Base-by-base conservation (phyloP, 2,797 vertebrate species). In the Poliocrania exsul region DNA sequence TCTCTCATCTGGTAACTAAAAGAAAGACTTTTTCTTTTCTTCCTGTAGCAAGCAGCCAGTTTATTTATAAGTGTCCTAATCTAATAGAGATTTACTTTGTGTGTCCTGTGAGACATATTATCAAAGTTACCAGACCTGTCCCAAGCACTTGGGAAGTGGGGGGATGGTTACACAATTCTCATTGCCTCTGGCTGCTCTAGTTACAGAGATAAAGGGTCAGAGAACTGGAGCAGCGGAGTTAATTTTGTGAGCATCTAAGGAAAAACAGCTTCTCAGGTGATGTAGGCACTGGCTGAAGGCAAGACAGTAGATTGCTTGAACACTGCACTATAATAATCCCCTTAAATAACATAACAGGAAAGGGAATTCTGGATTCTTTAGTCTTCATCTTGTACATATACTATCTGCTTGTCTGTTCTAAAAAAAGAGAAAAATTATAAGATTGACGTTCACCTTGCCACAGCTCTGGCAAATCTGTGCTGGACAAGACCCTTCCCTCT, bases 161-260 rank as follows among this genome's bases (percentile, higher is more conserved):
- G 87, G 88, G 87, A 79, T 84, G 73, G 93, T 96, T 96, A 93
- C 93, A 94, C 94, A 96, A 96, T 94, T 95, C 87, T 92, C 95
- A 96, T 93, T 94, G 95, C 95, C 89, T 86, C 91, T 15, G 49
- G 93, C 92, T 96, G 93, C 60, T 92, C 95, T 51, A 96, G 81
- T 92, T 97, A 79, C 4, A 84, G 78, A 95, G 93, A 96, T 90
- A 95, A 92, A 93, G 87, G 95, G 94, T 95, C 92, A 93, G 73
- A 94, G 92, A 96, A 97, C 54, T 96, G 89, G 93, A 96, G 91
- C 95, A 93, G 69, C 1, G 1, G 75, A 94, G 89, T 84, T 88
- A 93, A 83, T 94, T 96, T 72, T 81, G 67, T 81, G 91, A 90
- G 77, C 88, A 90, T 93, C 85, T 66, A 35, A 60, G 66, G 51